These are phyloP conservation scores for Olivierus martensii DNA, from an alignment of 1,140 invertebrate species.

Conservation along the genomic window DNA sequence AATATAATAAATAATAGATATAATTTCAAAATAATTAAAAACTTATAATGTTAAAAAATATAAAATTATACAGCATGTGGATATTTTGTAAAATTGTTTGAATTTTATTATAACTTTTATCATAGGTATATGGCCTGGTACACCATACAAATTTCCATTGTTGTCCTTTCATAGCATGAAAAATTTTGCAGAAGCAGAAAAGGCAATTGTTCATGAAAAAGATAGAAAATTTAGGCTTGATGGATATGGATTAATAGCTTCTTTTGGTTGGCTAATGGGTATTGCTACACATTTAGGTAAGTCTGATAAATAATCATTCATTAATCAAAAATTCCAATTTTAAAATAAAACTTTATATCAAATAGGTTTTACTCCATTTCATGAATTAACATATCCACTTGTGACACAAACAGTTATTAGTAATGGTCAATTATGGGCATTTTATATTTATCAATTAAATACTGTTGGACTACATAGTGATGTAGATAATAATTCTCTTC, in stretches of 20 bases:
- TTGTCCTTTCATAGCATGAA: conserved; percentile 37
- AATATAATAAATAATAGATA: no score
- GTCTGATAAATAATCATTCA: no score
- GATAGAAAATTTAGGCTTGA: conserved; percentile 34
- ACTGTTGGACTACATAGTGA: conserved; percentile 50
- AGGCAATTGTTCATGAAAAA: conserved; percentile 39
- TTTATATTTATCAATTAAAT: conserved; percentile 79
- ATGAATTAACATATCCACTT: conserved; percentile 77
- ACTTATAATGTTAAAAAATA: no score
- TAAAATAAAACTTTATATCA: conserved; percentile 19
- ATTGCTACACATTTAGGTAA: conserved; percentile 68
- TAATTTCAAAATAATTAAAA: no score
- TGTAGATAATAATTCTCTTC: conserved; percentile 44
- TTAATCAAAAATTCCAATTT: no score
- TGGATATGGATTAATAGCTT: conserved; percentile 53
- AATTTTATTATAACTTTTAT: conserved; percentile 1
- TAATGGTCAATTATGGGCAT: conserved; percentile 66
- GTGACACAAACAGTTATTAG: conserved; percentile 69
- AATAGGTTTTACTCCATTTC: conserved; percentile 65
- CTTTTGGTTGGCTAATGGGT: conserved; percentile 60
- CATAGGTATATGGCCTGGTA: conserved; percentile 62
- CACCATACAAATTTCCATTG: conserved; percentile 54
- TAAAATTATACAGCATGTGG: no score
- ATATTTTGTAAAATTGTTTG: no score
- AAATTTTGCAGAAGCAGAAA: conserved; percentile 28